Evolutionary conservation across 1,140 invertebrate genomes (phyloP).

Genomic region (Pogonus chalceus): DNA sequence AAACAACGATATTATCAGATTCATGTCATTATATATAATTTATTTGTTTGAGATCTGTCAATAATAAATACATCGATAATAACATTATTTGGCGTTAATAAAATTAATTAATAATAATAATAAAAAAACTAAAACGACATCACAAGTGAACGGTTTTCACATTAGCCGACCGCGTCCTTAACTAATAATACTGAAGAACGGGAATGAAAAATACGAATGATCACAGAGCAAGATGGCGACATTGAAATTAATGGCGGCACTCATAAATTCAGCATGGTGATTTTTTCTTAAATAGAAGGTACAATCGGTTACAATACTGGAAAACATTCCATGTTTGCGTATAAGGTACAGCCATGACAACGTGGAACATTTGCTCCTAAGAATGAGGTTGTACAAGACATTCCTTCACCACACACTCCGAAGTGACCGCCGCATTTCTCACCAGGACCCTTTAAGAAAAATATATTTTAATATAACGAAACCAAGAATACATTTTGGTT

Average conservation of each 20-base stretch:
- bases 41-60: not conserved
- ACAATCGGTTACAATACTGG: not conserved
- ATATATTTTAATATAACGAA: not conserved
- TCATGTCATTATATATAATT: too few species aligned
- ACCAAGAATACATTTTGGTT: not conserved
- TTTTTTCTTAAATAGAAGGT: too few species aligned
- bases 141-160: not conserved
- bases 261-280: too few species aligned
- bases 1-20: too few species aligned
- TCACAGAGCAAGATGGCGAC: not conserved
- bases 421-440: conserved; percentile 40
- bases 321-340: conserved; percentile 31
- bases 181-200: not conserved
- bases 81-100: not conserved
- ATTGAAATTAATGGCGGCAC: too few species aligned
- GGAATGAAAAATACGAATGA: not conserved
- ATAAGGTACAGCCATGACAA: conserved; percentile 40
- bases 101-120: not conserved
- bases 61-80: not conserved
- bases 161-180: too few species aligned
- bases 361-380: conserved; percentile 29
- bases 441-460: conserved; percentile 38
- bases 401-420: conserved; percentile 41
- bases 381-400: conserved; percentile 32
- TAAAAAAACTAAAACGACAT: not conserved